Conservation (phyloP, 2,113 vertebrate genomes). For the Psilopsiagon aurifrons region DNA sequence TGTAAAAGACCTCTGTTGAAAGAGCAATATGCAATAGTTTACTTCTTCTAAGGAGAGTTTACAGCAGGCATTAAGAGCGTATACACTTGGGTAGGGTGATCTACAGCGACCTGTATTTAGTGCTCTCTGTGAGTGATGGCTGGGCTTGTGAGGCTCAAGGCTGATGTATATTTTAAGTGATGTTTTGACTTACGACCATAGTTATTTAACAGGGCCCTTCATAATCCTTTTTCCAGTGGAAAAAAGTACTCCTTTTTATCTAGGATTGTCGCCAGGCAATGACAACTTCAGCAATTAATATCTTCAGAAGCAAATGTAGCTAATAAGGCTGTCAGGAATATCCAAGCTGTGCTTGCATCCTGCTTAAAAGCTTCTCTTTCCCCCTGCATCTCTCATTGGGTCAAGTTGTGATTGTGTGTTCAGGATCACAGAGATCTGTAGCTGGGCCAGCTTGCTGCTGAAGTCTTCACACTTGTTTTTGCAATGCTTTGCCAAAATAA, state of each 20-base stretch:
- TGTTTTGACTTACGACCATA: slow-evolving; percentile 39
- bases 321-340: not conserved
- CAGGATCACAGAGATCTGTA: not conserved
- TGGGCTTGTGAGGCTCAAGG: slow-evolving; percentile 17
- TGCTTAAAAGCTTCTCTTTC: not conserved
- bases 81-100: not conserved
- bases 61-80: not conserved
- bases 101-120: slow-evolving; percentile 10
- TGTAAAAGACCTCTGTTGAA: not conserved
- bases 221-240: slow-evolving; percentile 29
- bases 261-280: slow-evolving; percentile 28
- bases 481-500: not conserved
- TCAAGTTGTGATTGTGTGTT: not conserved
- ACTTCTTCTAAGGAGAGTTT: not conserved
- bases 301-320: not conserved
- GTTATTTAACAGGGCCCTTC: slow-evolving; percentile 35
- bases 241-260: slow-evolving; percentile 34
- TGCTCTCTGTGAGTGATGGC: slow-evolving; percentile 14
- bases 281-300: slow-evolving; percentile 26
- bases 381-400: not conserved
- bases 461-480: not conserved
- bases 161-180: slow-evolving; percentile 54
- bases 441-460: not conserved
- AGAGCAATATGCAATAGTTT: not conserved
- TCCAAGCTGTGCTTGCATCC: not conserved